Evolutionary conservation across 2,113 vertebrate species (phyloP).

Genomic region (Vidua chalybeata): DNA sequence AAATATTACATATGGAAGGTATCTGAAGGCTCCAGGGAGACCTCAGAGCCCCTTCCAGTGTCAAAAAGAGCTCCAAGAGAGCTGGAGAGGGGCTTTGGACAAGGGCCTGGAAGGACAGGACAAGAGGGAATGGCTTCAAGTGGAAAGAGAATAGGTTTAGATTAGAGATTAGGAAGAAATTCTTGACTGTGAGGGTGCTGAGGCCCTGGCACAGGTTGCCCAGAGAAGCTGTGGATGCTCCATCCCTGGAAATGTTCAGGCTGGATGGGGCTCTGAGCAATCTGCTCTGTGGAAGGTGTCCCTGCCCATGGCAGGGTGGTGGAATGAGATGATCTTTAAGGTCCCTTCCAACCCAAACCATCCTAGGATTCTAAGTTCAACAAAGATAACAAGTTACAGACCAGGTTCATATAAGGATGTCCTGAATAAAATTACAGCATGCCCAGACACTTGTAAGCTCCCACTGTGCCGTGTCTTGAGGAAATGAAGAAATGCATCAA

Average conservation of each 20-base stretch:
- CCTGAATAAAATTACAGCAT: background rate
- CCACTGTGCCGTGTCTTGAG: background rate
- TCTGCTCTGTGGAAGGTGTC: fast-evolving
- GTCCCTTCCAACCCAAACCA: background rate
- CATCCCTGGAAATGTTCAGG: background rate
- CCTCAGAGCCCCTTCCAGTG: background rate
- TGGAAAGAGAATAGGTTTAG: background rate
- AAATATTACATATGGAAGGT: background rate
- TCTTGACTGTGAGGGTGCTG: fast-evolving
- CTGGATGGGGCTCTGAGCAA: background rate
- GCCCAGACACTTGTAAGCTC: background rate
- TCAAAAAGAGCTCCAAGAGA: background rate
- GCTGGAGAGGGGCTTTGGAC: background rate
- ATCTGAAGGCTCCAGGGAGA: background rate
- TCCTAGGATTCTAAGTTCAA: background rate
- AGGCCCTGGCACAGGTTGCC: background rate
- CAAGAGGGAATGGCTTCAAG: background rate
- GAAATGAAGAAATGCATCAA: background rate
- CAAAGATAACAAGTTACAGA: background rate
- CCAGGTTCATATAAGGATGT: background rate
- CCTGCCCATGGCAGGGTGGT: background rate
- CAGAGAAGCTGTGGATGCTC: fast-evolving
- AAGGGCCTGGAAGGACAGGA: background rate
- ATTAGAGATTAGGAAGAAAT: background rate
- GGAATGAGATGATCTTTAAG: background rate